phyloP scores from a whole-genome alignment of 2,888 invertebrate genomes.

The Neoascia interrupta region DNA sequence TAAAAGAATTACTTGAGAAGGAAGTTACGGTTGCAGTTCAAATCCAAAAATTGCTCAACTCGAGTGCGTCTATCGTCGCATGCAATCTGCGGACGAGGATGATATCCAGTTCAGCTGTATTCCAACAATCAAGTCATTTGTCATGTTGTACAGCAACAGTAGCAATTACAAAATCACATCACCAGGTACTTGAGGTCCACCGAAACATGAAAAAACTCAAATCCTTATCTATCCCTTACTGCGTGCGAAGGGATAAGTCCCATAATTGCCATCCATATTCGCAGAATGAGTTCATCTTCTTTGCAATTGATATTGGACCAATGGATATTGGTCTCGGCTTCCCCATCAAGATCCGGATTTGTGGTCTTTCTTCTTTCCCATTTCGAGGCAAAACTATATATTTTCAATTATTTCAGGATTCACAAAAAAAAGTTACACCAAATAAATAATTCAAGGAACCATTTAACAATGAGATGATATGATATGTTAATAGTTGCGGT shows the following conservation, averaged over 20 bases:
- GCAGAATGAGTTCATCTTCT: constrained; percentile 50
- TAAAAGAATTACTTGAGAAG: neutral
- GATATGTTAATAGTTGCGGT: constrained; percentile 69
- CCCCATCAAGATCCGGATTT: constrained; percentile 32
- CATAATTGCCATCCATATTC: constrained; percentile 44
- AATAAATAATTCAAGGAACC: constrained; percentile 55
- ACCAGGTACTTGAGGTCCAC: constrained; percentile 56
- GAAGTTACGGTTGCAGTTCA: too few species aligned
- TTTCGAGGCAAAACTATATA: neutral
- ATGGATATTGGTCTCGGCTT: too few species aligned
- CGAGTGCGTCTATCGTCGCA: constrained; percentile 8
- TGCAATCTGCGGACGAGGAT: constrained; percentile 25
- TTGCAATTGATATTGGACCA: too few species aligned
- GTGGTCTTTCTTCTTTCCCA: neutral
- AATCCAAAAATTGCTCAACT: constrained; percentile 50
- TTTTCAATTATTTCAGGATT: constrained; percentile 53
- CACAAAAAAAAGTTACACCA: constrained; percentile 15
- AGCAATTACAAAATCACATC: constrained; percentile 51
- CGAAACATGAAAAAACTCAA: constrained; percentile 9
- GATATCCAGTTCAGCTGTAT: constrained; percentile 13
- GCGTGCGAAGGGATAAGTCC: constrained; percentile 52
- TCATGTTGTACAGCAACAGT: constrained; percentile 40
- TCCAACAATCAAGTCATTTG: constrained; percentile 66
- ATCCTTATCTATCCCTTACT: constrained; percentile 42
- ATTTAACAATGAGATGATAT: constrained; percentile 68